Evolutionary conservation across 2,797 vertebrate species (phyloP).

Genomic region (Peromyscus attwateri): DNA sequence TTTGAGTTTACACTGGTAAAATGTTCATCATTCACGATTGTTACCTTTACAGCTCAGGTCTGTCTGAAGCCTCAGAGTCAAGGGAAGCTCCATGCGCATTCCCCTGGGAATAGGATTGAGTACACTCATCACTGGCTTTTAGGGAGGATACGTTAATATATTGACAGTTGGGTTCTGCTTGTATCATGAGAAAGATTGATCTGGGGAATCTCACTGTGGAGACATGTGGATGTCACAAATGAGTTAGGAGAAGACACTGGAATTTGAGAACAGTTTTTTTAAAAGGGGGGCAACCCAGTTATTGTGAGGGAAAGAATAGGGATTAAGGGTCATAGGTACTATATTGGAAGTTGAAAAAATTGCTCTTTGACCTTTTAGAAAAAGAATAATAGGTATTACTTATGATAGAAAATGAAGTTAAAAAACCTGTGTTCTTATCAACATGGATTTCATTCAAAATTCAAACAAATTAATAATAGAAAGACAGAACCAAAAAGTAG

Average conservation of each 20-base stretch:
- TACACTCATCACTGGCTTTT: not conserved
- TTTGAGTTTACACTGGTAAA: not conserved
- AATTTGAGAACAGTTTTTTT: not conserved
- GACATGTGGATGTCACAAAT: not conserved
- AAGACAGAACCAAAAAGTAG: not conserved
- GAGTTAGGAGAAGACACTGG: not conserved
- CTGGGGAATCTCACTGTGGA: not conserved
- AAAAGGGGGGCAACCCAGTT: not conserved
- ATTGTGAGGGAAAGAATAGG: not conserved
- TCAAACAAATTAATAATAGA: not conserved
- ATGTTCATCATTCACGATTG: no score
- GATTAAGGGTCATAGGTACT: not conserved
- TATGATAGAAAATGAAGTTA: not conserved
- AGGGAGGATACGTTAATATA: not conserved
- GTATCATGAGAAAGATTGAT: not conserved
- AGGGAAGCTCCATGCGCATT: not conserved
- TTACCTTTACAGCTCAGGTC: not conserved
- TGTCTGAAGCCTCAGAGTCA: not conserved
- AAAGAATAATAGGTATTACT: not conserved
- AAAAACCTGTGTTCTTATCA: not conserved
- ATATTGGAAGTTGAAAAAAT: not conserved
- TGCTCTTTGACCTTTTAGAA: not conserved
- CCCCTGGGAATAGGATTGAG: not conserved
- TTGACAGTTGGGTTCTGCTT: not conserved
- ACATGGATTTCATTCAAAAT: not conserved